phyloP scores from a whole-genome alignment of 2,113 vertebrate genomes.

The Cervus canadensis region DNA sequence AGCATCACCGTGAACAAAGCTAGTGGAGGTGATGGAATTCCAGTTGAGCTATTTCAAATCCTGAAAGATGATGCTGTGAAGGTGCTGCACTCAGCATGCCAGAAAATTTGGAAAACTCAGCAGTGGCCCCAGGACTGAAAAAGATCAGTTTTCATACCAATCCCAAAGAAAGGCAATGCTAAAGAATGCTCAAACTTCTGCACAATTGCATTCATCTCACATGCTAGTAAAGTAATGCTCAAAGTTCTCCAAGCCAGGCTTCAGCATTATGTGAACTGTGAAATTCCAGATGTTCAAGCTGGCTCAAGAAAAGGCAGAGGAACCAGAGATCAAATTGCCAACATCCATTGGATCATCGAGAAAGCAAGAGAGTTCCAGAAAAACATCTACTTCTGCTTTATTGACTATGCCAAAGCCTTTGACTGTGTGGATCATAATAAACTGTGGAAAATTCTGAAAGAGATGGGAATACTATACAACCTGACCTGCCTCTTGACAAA shows the following conservation, averaged over 20 bases:
- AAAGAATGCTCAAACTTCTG: rapidly evolving
- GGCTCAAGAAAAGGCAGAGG: not conserved
- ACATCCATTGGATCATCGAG: rapidly evolving
- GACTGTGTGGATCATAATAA: not conserved
- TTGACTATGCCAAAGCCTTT: not conserved
- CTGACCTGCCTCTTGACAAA: not conserved
- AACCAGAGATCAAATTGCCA: not conserved
- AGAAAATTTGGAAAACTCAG: not conserved
- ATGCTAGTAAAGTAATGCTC: not conserved
- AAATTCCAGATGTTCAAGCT: not conserved
- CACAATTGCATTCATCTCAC: not conserved
- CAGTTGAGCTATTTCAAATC: not conserved
- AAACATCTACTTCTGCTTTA: not conserved
- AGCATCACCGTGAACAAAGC: not conserved
- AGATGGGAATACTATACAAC: not conserved
- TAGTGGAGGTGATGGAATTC: not conserved
- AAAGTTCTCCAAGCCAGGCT: not conserved
- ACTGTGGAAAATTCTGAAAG: not conserved
- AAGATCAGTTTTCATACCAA: not conserved
- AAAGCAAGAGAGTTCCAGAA: not conserved
- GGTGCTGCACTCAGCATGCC: not conserved
- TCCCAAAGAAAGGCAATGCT: not conserved
- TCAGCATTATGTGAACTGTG: not conserved
- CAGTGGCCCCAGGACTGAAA: not conserved
- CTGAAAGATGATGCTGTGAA: not conserved